phyloP scores from a whole-genome alignment of 2,113 vertebrate species.

The Sinocyclocheilus anophthalmus region DNA sequence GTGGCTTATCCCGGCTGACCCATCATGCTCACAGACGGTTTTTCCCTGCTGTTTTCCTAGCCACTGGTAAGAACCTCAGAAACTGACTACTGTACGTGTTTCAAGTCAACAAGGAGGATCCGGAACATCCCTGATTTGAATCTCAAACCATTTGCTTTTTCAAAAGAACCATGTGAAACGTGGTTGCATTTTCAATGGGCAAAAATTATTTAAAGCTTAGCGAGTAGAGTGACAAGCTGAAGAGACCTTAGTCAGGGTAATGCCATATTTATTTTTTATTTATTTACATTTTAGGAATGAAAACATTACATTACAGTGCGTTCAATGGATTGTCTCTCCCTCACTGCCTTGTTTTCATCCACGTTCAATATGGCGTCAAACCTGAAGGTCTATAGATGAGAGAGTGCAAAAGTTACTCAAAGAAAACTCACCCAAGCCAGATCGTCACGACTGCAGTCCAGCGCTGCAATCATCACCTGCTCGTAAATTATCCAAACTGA shows the following conservation, averaged over 20 bases:
- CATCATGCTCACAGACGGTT: slow-evolving; percentile 35
- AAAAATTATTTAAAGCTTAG: slow-evolving; percentile 30
- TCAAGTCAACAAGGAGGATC: slow-evolving; percentile 43
- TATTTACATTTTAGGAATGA: too few species aligned
- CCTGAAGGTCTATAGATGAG: too few species aligned
- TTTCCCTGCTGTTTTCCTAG: slow-evolving; percentile 40
- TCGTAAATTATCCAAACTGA: slow-evolving; percentile 99
- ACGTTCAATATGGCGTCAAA: too few species aligned
- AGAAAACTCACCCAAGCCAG: slow-evolving; percentile 87
- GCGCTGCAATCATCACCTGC: slow-evolving; percentile 96
- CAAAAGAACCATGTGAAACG: slow-evolving; percentile 59
- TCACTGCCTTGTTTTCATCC: too few species aligned
- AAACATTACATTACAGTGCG: too few species aligned
- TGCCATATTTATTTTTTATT: too few species aligned
- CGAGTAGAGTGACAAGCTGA: too few species aligned
- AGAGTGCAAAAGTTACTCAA: slow-evolving; percentile 44
- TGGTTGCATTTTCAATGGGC: slow-evolving; percentile 63
- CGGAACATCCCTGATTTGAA: slow-evolving; percentile 55
- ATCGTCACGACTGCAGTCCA: slow-evolving; percentile 97
- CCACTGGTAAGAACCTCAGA: slow-evolving; percentile 33
- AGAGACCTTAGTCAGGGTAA: too few species aligned
- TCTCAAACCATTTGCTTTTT: slow-evolving; percentile 47
- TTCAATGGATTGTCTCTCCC: background rate
- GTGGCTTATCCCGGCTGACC: slow-evolving; percentile 46
- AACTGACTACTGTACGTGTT: slow-evolving; percentile 27